Evolutionary conservation across 53 echinoderm and acorn worm species (phyloP).

Genomic region (Mesocentrotus franciscanus): DNA sequence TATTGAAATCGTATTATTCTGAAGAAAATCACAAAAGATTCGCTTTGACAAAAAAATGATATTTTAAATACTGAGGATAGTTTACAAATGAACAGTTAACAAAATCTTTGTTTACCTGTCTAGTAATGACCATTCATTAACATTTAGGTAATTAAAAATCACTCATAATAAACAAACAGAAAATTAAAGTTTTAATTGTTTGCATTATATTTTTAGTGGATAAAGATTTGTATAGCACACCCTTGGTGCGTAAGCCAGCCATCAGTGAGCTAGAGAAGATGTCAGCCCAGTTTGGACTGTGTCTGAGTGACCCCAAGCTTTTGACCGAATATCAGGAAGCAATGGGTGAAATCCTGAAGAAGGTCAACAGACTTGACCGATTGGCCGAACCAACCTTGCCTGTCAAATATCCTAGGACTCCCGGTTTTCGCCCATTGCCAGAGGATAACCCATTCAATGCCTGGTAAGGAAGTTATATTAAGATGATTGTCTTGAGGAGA

Average conservation of each 20-base stretch:
- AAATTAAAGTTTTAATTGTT: background rate
- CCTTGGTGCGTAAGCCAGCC: slow-evolving; percentile 58
- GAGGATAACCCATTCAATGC: slow-evolving; percentile 83
- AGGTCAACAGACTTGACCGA: slow-evolving; percentile 62
- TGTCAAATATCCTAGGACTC: slow-evolving; percentile 81
- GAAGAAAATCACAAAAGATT: too few relatives aligned
- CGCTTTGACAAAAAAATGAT: too few relatives aligned
- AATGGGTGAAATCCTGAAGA: slow-evolving; percentile 65
- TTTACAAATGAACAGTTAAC: too few relatives aligned
- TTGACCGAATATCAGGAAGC: slow-evolving; percentile 65
- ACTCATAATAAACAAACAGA: background rate
- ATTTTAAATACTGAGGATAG: too few relatives aligned
- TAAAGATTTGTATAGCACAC: slow-evolving; percentile 39
- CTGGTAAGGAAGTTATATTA: slow-evolving; percentile 67
- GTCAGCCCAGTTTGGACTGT: slow-evolving; percentile 42
- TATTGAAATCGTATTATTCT: too few relatives aligned
- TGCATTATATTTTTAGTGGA: background rate
- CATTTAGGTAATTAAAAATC: background rate
- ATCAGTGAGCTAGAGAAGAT: slow-evolving; percentile 63
- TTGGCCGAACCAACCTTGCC: slow-evolving; percentile 81
- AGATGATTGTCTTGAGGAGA: background rate
- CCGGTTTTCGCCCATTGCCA: slow-evolving; percentile 76
- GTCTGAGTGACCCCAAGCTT: slow-evolving; percentile 26
- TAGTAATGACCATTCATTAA: too few relatives aligned
- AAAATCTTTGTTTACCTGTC: too few relatives aligned